A percentile compares a stretch with the other conserved stretches of the same genome.
Conservation (phyloP, 2,113 vertebrate species). For the Lucifuga dentata region DNA sequence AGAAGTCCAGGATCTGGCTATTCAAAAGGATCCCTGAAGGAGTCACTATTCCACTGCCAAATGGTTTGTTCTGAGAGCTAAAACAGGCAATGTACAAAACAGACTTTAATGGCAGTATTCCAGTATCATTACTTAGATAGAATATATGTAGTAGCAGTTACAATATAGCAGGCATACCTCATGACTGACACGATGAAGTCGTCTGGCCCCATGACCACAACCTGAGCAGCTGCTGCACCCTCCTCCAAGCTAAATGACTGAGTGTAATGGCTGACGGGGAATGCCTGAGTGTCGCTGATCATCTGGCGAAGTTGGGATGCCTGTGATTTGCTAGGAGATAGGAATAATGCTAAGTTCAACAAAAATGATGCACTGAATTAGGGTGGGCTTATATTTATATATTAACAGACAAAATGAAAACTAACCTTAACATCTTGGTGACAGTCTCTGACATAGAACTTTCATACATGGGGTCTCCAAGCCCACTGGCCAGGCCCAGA, state of each 20-base stretch:
- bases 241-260: slow-evolving; percentile 81
- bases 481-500: slow-evolving; percentile 87
- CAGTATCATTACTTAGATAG: background rate
- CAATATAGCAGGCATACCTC: slow-evolving; percentile 81
- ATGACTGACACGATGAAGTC: slow-evolving; percentile 94
- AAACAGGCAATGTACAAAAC: slow-evolving; percentile 13
- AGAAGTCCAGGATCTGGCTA: slow-evolving; percentile 97
- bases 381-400: background rate
- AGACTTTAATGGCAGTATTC: background rate
- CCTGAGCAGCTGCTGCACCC: slow-evolving; percentile 87
- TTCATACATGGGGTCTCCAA: slow-evolving; percentile 92
- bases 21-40: slow-evolving; percentile 94
- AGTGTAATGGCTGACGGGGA: slow-evolving; percentile 78
- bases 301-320: slow-evolving; percentile 87
- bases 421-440: slow-evolving; percentile 91
- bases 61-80: slow-evolving; percentile 95
- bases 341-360: slow-evolving; percentile 8
- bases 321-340: slow-evolving; percentile 86
- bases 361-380: background rate
- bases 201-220: slow-evolving; percentile 95
- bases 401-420: background rate
- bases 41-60: slow-evolving; percentile 94
- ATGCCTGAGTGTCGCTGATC: slow-evolving; percentile 89
- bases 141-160: background rate
- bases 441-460: slow-evolving; percentile 83